Base-by-base conservation (phyloP, 1,140 invertebrate species). In the Cotesia glomerata region DNA sequence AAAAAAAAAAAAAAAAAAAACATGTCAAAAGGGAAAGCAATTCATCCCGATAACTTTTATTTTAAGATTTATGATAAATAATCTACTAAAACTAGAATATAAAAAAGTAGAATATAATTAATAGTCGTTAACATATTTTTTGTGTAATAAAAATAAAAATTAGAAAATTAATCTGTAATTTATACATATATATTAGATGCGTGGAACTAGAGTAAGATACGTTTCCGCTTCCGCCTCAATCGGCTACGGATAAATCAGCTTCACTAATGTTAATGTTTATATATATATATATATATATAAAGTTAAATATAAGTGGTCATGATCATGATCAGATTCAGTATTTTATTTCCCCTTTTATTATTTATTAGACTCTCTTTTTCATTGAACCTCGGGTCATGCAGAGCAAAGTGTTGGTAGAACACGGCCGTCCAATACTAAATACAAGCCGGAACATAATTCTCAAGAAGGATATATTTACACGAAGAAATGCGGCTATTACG, bases 351-450 rank as follows among this genome's bases (percentile, higher is more conserved):
- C 49, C 51, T 49, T 26, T 26, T 26, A 26, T 26, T 26, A 26
- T 26, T 26, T 26, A 26, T 26, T 67, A 34, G 34, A 34, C 58
- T 71, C 63, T 58, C 70, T 72, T 66, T 72, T 72, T 72, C 70
- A 66, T 72, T 72, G 69, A 54, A 71, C 52, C 26, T 14, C 54
- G 54, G 35, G 68, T 39, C 14, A 26, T 26, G 26, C 26, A 26
- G 26, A 13, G 13, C 14, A 16, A 8, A 49, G 36, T 9, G 8
- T 9, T 4, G 13, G 16, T 16, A 51, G 35, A 18, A 45, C 16
- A 13, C 34, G 35, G 58, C 14, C n/a, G 36, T 16, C 35, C n/a
- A 16, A 8, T 9, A 59, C 11, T 16, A 59, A 59, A 14, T 18
- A 36, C 56, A 39, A 18, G 45, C 39, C 39, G 39, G 58, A 70